phyloP scores from a whole-genome alignment of 2,113 vertebrate genomes.

The Amia ocellicauda region DNA sequence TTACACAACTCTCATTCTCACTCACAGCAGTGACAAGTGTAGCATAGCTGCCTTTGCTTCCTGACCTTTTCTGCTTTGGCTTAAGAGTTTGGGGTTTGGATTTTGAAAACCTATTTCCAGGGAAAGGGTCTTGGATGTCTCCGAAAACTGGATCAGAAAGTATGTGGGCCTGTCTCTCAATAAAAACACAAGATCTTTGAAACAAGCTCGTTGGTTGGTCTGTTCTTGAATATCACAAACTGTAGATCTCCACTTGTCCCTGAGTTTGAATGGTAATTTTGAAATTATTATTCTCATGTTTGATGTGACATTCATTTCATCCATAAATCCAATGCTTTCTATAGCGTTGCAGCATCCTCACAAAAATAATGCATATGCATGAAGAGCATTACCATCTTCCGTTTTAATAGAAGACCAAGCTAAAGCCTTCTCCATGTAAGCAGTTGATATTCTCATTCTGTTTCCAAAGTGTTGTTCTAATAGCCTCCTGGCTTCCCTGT shows the following conservation, averaged over 20 bases:
- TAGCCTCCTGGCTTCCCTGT: background rate
- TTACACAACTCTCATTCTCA: too few relatives aligned
- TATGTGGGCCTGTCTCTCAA: slow-evolving; percentile 8
- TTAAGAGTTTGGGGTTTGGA: background rate
- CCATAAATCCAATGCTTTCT: slow-evolving; percentile 4
- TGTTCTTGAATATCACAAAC: slow-evolving; percentile 4
- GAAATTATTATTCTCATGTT: slow-evolving; percentile 9
- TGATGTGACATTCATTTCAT: slow-evolving; percentile 7
- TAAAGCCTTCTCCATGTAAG: slow-evolving; percentile 19
- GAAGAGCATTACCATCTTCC: slow-evolving; percentile 7
- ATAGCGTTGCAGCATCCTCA: slow-evolving; percentile 14
- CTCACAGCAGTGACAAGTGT: slow-evolving; percentile 3
- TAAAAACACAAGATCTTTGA: slow-evolving; percentile 13
- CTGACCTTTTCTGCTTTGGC: background rate
- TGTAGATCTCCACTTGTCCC: slow-evolving; percentile 5
- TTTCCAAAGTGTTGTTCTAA: slow-evolving; percentile 14
- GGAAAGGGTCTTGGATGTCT: background rate
- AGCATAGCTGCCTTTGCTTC: slow-evolving; percentile 2
- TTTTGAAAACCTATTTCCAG: background rate
- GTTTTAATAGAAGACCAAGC: slow-evolving; percentile 7
- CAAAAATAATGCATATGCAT: slow-evolving; percentile 13
- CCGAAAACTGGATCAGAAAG: slow-evolving; percentile 11
- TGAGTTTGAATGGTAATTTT: slow-evolving; percentile 17
- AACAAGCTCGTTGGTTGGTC: background rate
- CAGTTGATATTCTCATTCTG: slow-evolving; percentile 7